These are phyloP conservation scores for Stenodema calcarata DNA, from an alignment of 2,888 invertebrate species.

Conservation along the genomic window DNA sequence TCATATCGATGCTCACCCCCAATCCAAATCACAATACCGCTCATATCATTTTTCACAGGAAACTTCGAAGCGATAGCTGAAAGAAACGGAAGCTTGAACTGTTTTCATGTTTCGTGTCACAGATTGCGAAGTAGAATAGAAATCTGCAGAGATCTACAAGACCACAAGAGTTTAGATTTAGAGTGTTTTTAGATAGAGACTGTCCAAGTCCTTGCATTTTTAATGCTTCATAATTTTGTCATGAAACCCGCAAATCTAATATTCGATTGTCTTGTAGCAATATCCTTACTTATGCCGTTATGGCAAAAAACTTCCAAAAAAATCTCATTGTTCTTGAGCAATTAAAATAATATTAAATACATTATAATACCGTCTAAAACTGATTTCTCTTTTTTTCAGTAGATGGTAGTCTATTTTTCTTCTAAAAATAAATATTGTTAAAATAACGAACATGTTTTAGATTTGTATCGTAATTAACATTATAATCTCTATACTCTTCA, in stretches of 20 bases:
- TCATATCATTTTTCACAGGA: neutral
- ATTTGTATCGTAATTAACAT: neutral
- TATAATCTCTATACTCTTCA: neutral
- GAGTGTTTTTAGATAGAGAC: neutral
- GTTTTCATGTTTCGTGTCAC: neutral
- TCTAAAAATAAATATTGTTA: neutral
- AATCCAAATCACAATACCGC: neutral
- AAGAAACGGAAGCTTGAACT: neutral
- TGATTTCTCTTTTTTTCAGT: neutral
- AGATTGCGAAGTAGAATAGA: conserved; percentile 3
- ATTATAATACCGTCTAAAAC: neutral
- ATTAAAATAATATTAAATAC: neutral
- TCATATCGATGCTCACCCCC: too few relatives aligned
- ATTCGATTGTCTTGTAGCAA: conserved; percentile 58
- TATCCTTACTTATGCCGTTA: conserved; percentile 41
- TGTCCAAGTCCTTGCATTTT: conserved; percentile 46
- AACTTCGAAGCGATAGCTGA: neutral
- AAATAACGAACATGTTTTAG: conserved; percentile 6
- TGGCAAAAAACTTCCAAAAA: conserved; percentile 30
- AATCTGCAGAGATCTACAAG: conserved; percentile 13
- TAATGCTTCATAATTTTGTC: conserved; percentile 32
- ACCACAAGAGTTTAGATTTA: neutral
- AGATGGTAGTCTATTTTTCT: neutral
- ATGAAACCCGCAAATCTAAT: conserved; percentile 54
- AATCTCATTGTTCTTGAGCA: conserved; percentile 26